Conservation (phyloP, 2,113 vertebrate genomes). For the Xiphophorus couchianus region DNA sequence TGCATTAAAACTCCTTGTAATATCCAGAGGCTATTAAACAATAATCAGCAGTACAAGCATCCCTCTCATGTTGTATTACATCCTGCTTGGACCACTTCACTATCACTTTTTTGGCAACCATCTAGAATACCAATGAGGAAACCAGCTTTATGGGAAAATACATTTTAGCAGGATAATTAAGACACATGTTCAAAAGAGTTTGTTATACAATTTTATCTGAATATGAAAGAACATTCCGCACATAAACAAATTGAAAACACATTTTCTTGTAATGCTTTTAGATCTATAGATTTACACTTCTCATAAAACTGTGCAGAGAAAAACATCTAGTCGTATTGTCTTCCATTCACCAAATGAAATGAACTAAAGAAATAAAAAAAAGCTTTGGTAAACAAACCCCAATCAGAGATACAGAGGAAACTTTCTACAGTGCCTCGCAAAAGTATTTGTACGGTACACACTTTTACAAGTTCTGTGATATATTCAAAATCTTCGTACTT, state of each 20-base stretch:
- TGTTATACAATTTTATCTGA: neutral
- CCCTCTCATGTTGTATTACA: conserved; percentile 21
- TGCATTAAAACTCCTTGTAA: conserved; percentile 14
- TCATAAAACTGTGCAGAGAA: too few relatives aligned
- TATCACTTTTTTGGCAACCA: conserved; percentile 21
- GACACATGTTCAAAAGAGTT: neutral
- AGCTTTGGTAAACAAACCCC: neutral
- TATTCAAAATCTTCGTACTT: neutral
- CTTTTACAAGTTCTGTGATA: neutral
- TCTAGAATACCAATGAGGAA: conserved; percentile 36
- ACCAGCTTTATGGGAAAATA: conserved; percentile 3
- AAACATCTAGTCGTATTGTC: neutral
- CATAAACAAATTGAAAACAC: neutral
- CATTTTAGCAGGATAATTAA: neutral
- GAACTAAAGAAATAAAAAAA: neutral
- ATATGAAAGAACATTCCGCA: neutral
- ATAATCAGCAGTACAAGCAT: conserved; percentile 15
- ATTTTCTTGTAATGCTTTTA: neutral
- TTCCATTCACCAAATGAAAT: neutral
- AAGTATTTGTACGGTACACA: neutral
- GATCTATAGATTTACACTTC: too few relatives aligned
- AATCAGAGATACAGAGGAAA: neutral
- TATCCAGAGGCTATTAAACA: conserved; percentile 29
- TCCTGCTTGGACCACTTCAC: conserved; percentile 6
- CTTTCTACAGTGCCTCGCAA: neutral